Base-by-base conservation (phyloP, 2,797 vertebrate genomes). In the Oreonectes daqikongensis region DNA sequence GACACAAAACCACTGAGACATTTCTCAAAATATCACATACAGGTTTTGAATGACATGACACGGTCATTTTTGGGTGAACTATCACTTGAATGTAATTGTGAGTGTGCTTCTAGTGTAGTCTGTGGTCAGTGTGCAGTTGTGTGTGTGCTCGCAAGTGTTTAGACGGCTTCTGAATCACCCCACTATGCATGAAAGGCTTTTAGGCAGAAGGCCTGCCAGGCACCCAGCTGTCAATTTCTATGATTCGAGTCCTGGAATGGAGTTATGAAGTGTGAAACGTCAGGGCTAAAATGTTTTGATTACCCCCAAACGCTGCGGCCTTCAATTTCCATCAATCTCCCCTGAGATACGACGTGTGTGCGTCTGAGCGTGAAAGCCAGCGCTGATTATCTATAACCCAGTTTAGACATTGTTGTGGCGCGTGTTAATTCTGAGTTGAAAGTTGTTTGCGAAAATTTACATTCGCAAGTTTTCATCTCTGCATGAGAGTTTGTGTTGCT, bases 271-370 rank as follows among this genome's bases (percentile, higher is more conserved):
- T 86, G 82, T 86, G 85, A 82, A 81, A 77, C 70, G 71, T 83
- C 79, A 75, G 53, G 77, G 55, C 73, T 82, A 80, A 84, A 86
- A 79, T 84, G 78, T 82, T 86, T 80, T 85, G 84, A 86, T 85
- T 84, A 75, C 75, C 72, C 75, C 50, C 59, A 55, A 74, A 76
- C 67, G 65, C 77, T 30, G 67, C 42, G 77, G 60, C 64, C 75
- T 75, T 84, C 82, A 79, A 80, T 83, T 83, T 84, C 52, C 78
- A 83, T 81, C 82, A 67, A 68, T 79, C 77, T 75, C 38, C 40
- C 50, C 50, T 7, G 28, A 76, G 59, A 70, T 63, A 18, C 55
- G 64, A 73, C n/a, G 22, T 18, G 8, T 63, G 66, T 44, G 24
- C 22, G 3, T 44, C 52, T 59, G 44, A 67, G 53, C 65, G 20